These are phyloP conservation scores for Microctonus brassicae DNA, from an alignment of 2,888 invertebrate species.

Conservation along the genomic window DNA sequence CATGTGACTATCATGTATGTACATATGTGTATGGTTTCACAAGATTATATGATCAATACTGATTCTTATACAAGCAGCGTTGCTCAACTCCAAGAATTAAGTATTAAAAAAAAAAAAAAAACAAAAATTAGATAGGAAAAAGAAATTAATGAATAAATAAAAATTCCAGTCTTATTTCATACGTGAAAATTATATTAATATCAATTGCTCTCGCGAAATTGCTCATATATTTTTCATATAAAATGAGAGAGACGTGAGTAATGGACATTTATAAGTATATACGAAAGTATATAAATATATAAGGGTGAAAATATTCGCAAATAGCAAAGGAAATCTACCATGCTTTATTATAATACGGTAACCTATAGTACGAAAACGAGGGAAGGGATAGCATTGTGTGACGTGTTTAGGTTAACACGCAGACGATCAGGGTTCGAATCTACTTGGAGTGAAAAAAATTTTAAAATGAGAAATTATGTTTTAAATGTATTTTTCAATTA, in stretches of 20 bases:
- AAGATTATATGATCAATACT: conserved; percentile 63
- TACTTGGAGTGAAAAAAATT: no score
- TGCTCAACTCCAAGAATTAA: conserved; percentile 55
- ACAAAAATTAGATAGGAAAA: conserved; percentile 4
- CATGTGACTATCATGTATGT: conserved; percentile 61
- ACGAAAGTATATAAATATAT: neutral
- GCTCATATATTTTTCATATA: neutral
- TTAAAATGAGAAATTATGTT: no score
- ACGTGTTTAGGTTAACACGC: no score
- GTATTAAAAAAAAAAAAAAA: conserved; percentile 17
- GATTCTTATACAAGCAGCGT: conserved; percentile 60
- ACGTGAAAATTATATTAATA: neutral
- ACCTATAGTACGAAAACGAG: neutral
- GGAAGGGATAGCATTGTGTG: conserved; percentile 18
- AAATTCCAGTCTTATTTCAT: neutral
- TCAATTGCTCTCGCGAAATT: neutral
- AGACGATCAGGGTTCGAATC: no score
- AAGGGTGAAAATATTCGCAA: neutral
- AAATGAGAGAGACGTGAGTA: neutral
- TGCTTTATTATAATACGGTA: neutral
- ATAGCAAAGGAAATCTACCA: neutral
- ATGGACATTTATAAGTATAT: neutral
- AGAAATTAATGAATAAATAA: conserved; percentile 16
- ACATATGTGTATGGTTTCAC: conserved; percentile 50
- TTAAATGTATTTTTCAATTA: no score